These are phyloP conservation scores for Bagarius yarrelli DNA, from an alignment of 2,113 vertebrate species.

Conservation along the genomic window DNA sequence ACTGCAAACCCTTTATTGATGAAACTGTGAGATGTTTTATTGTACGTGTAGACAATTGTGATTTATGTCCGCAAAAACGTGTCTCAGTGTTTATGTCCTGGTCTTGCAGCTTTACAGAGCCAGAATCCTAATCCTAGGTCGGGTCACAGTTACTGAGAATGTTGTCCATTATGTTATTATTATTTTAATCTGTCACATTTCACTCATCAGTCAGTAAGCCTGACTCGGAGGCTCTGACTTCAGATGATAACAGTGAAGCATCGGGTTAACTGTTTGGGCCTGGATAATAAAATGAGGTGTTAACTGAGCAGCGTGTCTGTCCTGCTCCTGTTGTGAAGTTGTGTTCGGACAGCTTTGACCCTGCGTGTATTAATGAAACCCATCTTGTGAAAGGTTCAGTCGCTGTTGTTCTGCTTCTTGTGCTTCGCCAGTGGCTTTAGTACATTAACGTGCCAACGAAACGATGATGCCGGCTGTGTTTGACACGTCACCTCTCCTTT, in stretches of 20 bases:
- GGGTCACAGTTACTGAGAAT: background rate
- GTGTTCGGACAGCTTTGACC: background rate
- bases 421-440: constrained; percentile 35
- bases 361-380: constrained; percentile 14
- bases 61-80: background rate
- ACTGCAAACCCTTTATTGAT: constrained; percentile 23
- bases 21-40: constrained; percentile 7
- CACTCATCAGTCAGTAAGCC: background rate
- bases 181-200: background rate
- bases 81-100: too few relatives aligned
- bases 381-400: background rate
- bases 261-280: background rate
- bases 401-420: background rate
- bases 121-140: background rate
- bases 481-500: background rate
- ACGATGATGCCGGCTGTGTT: constrained; percentile 6
- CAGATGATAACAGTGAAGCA: background rate
- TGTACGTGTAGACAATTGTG: background rate
- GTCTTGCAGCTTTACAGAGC: background rate
- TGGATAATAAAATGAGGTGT: background rate
- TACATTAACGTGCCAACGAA: constrained; percentile 5
- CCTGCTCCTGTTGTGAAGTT: constrained; percentile 30
- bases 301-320: constrained; percentile 11
- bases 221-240: background rate
- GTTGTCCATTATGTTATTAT: constrained; percentile 9